Percentiles rank a stretch among this genome's conserved stretches.
These are phyloP conservation scores for Lacerta bilineata DNA, from an alignment of 2,797 vertebrate genomes.

Conservation along the genomic window DNA sequence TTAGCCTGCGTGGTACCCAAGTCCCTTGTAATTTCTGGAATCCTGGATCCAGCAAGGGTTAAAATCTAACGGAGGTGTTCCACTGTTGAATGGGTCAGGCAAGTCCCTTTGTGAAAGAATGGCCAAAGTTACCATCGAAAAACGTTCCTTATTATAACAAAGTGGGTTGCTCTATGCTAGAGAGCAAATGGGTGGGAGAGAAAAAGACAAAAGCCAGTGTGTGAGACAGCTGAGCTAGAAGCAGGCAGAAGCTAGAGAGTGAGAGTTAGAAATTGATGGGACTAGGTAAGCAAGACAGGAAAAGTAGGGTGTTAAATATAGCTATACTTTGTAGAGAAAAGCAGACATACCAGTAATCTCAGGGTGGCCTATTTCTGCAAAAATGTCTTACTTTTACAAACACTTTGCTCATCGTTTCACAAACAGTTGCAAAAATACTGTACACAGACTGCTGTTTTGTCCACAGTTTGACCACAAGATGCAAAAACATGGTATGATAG, in stretches of 20 bases:
- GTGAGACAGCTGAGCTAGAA: too few relatives aligned
- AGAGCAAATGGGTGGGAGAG: too few relatives aligned
- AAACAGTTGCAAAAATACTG: background rate
- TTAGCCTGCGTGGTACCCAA: too few relatives aligned
- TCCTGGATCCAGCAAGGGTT: too few relatives aligned
- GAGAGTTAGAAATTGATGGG: background rate
- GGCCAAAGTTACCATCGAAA: too few relatives aligned
- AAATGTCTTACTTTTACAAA: constrained; percentile 12
- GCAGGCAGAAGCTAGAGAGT: background rate
- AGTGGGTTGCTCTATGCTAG: too few relatives aligned
- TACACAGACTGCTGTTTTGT: background rate
- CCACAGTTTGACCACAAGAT: background rate
- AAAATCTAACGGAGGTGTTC: too few relatives aligned
- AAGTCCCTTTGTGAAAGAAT: too few relatives aligned
- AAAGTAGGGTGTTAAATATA: background rate
- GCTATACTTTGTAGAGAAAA: background rate
- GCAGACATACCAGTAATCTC: background rate
- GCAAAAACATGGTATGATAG: background rate
- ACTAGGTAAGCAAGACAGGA: background rate
- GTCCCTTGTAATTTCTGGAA: too few relatives aligned
- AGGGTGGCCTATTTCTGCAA: background rate
- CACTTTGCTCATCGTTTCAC: constrained; percentile 7
- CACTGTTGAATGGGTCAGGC: too few relatives aligned
- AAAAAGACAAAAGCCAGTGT: too few relatives aligned
- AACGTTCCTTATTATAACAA: too few relatives aligned